These are phyloP conservation scores for Podilymbus podiceps DNA, from an alignment of 2,113 vertebrate species.

Conservation along the genomic window DNA sequence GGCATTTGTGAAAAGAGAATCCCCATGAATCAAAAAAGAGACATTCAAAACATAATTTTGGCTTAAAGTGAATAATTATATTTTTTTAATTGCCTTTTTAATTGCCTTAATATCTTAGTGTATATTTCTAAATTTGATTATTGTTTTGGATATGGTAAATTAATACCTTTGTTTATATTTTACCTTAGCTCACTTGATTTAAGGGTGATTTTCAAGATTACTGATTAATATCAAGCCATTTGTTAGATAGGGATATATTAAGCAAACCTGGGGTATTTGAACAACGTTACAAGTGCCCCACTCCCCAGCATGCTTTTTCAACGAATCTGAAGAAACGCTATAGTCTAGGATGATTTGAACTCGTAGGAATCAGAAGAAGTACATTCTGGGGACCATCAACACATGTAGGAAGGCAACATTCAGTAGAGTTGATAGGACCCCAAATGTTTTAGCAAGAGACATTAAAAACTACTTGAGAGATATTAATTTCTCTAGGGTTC, in stretches of 20 bases:
- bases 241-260: not conserved
- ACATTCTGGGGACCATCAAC: not conserved
- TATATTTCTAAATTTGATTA: not conserved
- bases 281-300: not conserved
- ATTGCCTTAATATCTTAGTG: not conserved
- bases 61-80: accelerated
- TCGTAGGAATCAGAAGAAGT: not conserved
- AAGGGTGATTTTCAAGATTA: not conserved
- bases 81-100: not conserved
- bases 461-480: not conserved
- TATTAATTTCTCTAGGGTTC: not conserved
- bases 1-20: not conserved
- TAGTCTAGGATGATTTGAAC: not conserved
- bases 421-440: not conserved
- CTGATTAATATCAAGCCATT: not conserved
- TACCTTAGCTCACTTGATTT: not conserved
- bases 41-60: not conserved
- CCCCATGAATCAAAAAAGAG: not conserved
- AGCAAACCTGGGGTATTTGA: not conserved
- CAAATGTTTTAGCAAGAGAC: not conserved
- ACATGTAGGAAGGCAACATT: not conserved
- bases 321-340: not conserved
- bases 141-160: not conserved
- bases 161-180: not conserved
- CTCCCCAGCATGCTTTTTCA: not conserved